Conservation (phyloP, 2,888 invertebrate genomes). For the Drosophila subsilvestris region DNA sequence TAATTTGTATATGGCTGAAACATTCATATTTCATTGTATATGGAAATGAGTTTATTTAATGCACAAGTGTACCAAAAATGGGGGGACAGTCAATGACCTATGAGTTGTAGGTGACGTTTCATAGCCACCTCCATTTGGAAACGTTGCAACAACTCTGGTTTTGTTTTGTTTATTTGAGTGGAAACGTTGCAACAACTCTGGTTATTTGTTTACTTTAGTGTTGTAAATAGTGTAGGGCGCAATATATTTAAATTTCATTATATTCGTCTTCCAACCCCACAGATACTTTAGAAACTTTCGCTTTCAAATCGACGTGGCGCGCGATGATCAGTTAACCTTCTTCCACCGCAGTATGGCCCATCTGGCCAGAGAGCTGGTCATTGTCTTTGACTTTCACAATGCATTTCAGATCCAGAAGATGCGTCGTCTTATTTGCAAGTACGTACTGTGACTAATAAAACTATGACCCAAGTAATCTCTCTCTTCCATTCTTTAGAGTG, state of each 20-base stretch:
- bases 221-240: slow-evolving; percentile 30
- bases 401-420: slow-evolving; percentile 83
- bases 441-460: slow-evolving; percentile 33
- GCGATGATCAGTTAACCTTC: slow-evolving; percentile 83
- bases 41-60: slow-evolving; percentile 5
- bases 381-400: slow-evolving; percentile 82
- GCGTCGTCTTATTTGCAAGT: slow-evolving; percentile 82
- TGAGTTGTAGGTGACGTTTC: not conserved
- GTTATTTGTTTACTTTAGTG: slow-evolving; percentile 31
- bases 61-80: slow-evolving; percentile 5
- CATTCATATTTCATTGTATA: slow-evolving; percentile 26
- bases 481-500: slow-evolving; percentile 66
- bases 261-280: slow-evolving; percentile 44
- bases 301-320: slow-evolving; percentile 81
- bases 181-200: slow-evolving; percentile 50
- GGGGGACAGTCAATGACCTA: not conserved
- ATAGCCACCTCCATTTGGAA: slow-evolving; percentile 25
- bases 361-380: slow-evolving; percentile 81
- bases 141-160: slow-evolving; percentile 44
- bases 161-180: slow-evolving; percentile 48
- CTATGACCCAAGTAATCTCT: not conserved
- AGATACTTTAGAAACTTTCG: slow-evolving; percentile 84
- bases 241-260: slow-evolving; percentile 8
- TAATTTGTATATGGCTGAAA: slow-evolving; percentile 14
- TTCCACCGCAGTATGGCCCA: slow-evolving; percentile 81